Base-by-base conservation (phyloP, 2,888 invertebrate species). In the Drosophila nr. perissopoda region DNA sequence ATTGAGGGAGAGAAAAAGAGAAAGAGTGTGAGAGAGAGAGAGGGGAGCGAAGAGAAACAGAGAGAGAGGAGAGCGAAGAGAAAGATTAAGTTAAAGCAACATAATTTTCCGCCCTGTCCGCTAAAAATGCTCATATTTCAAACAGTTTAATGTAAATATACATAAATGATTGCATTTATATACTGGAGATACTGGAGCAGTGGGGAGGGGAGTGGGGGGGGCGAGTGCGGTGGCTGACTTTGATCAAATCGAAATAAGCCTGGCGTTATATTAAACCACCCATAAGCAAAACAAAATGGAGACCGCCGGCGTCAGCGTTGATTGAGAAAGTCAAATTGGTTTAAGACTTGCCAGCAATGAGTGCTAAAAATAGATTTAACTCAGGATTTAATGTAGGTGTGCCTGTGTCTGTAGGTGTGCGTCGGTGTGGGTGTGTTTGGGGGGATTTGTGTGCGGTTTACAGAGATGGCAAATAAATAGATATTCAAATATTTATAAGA, bases 81-180 rank as follows among this genome's bases (percentile, higher is more conserved):
- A 56, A 18, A 13, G 31, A 33, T 29, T 25, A 45, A 25, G 18
- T 38, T 10, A 0, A 18, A 16, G 21, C 4, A 51, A 61, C 29
- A 57, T 25, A 18, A 42, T 57, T 52, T 42, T 48, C 13, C 18
- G 27, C 25, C 18, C 42, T 48, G 33, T 29, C 16, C 49, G 58
- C 40, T 59, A 38, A 54, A 77, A 78, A 76, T 69, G 21, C 76
- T 74, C 36, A 78, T 74, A 72, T 78, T 75, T 75, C 62, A 65
- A 75, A 69, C 61, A 54, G 65, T 71, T 80, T 72, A 69, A 57
- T 31, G 52, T 29, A 48, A 63, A 64, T 54, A 54, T 57, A 31
- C 51, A 48, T 60, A 67, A 62, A 62, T 78, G 56, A 78, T 67
- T 76, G 49, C 21, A 72, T 62, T 62, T 73, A 69, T 63, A 67